These are phyloP conservation scores for Phorcus lineatus DNA, from an alignment of 2,888 invertebrate genomes.

Conservation along the genomic window DNA sequence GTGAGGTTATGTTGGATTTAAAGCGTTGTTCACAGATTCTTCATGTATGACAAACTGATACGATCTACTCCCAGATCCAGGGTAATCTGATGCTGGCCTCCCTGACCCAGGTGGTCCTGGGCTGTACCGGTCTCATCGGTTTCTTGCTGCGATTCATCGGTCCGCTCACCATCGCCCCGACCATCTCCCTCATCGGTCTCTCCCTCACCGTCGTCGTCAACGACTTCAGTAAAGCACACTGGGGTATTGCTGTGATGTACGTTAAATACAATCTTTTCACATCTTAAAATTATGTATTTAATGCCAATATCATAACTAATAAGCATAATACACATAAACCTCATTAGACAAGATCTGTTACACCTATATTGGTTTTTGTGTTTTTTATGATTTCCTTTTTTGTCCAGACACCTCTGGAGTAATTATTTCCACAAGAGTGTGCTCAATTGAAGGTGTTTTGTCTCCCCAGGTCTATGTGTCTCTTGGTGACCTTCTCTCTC, in stretches of 20 bases:
- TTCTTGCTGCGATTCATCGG: constrained; percentile 79
- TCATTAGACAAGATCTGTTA: too few species aligned
- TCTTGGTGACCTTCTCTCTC: constrained; percentile 49
- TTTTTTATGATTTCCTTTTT: too few species aligned
- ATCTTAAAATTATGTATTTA: too few species aligned
- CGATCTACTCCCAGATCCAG: constrained; percentile 47
- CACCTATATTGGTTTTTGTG: too few species aligned
- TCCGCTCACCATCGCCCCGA: constrained; percentile 89
- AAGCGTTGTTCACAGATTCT: too few species aligned
- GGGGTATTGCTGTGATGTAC: constrained; percentile 89
- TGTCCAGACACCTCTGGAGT: neutral
- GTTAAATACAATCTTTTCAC: constrained; percentile 45
- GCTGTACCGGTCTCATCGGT: constrained; percentile 56
- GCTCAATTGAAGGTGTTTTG: neutral
- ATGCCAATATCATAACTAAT: too few species aligned
- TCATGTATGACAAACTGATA: neutral
- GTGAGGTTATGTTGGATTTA: neutral
- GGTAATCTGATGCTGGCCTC: constrained; percentile 60
- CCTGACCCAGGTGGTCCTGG: constrained; percentile 53
- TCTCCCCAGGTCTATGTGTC: constrained; percentile 45
- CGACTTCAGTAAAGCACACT: constrained; percentile 85
- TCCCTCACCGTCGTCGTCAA: constrained; percentile 89
- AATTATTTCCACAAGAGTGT: neutral
- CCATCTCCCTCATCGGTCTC: constrained; percentile 88
- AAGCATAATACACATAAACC: too few species aligned